Evolutionary conservation across 2,888 invertebrate genomes (phyloP).

Genomic region (Scaptomyza polygonia): DNA sequence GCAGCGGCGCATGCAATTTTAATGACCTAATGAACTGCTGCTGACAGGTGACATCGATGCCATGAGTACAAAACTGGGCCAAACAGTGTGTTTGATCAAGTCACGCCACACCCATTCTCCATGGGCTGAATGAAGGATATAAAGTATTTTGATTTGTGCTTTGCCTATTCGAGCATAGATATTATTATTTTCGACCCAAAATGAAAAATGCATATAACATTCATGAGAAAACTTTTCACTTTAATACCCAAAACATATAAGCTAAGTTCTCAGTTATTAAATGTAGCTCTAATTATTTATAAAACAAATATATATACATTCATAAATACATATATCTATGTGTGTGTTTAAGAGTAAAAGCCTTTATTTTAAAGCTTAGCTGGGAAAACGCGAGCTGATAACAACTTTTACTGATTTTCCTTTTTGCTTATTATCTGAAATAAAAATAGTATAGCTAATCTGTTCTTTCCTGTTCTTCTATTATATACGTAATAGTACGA

Average conservation of each 20-base stretch:
- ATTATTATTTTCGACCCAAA: slow-evolving; percentile 39
- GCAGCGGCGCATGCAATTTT: slow-evolving; percentile 81
- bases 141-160: slow-evolving; percentile 59
- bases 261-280: slow-evolving; percentile 45
- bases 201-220: slow-evolving; percentile 10
- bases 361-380: neutral
- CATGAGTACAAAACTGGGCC: slow-evolving; percentile 58
- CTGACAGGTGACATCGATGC: slow-evolving; percentile 10
- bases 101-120: neutral
- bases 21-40: slow-evolving; percentile 45
- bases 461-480: neutral
- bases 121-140: slow-evolving; percentile 10
- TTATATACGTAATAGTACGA: slow-evolving; percentile 1
- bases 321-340: slow-evolving; percentile 17
- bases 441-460: no score
- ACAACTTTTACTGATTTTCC: neutral
- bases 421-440: neutral
- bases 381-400: neutral
- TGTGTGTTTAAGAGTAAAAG: slow-evolving; percentile 8
- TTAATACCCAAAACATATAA: slow-evolving; percentile 29
- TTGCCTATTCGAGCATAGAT: slow-evolving; percentile 35
- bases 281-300: slow-evolving; percentile 49
- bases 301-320: slow-evolving; percentile 28
- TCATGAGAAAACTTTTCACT: slow-evolving; percentile 27
- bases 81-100: slow-evolving; percentile 1